Percentiles rank a stretch among this genome's conserved stretches.
Evolutionary conservation across 2,888 invertebrate species (phyloP).

Genomic region (Drosophila meridionalis): DNA sequence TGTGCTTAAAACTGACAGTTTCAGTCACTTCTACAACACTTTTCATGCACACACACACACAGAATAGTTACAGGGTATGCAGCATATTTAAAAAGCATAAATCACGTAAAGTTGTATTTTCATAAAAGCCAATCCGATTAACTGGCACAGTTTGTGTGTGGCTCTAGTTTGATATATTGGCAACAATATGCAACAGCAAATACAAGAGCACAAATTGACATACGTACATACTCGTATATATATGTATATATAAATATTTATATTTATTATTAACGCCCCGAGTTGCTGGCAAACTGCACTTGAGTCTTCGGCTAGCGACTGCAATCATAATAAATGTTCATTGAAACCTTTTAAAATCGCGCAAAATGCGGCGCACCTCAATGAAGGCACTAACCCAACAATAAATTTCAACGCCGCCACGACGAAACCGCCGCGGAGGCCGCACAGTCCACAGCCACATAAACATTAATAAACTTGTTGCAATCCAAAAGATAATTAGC

Average conservation of each 20-base stretch:
- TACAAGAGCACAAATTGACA: slow-evolving; percentile 10
- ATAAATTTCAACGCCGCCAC: slow-evolving; percentile 74
- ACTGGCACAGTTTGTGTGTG: slow-evolving; percentile 46
- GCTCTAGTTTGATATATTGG: slow-evolving; percentile 63
- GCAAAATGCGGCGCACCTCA: slow-evolving; percentile 78
- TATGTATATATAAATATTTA: slow-evolving; percentile 5
- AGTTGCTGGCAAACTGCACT: slow-evolving; percentile 32
- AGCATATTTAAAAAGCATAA: slow-evolving; percentile 10
- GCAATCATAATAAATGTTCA: slow-evolving; percentile 81
- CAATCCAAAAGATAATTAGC: slow-evolving; percentile 81
- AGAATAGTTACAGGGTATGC: background rate
- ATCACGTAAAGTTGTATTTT: slow-evolving; percentile 57
- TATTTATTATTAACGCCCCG: slow-evolving; percentile 54
- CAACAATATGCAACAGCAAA: slow-evolving; percentile 38
- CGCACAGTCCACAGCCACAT: slow-evolving; percentile 50
- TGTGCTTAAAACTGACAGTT: background rate
- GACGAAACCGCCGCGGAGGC: slow-evolving; percentile 24
- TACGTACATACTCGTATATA: slow-evolving; percentile 16
- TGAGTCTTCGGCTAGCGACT: slow-evolving; percentile 36
- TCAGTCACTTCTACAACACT: background rate
- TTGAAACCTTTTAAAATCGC: slow-evolving; percentile 82
- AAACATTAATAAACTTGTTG: slow-evolving; percentile 82
- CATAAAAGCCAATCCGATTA: slow-evolving; percentile 40
- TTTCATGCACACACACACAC: background rate
- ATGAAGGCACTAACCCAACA: slow-evolving; percentile 74